These are phyloP conservation scores for Xenotilapia leptura DNA, from an alignment of 2,113 vertebrate species.

Conservation along the genomic window DNA sequence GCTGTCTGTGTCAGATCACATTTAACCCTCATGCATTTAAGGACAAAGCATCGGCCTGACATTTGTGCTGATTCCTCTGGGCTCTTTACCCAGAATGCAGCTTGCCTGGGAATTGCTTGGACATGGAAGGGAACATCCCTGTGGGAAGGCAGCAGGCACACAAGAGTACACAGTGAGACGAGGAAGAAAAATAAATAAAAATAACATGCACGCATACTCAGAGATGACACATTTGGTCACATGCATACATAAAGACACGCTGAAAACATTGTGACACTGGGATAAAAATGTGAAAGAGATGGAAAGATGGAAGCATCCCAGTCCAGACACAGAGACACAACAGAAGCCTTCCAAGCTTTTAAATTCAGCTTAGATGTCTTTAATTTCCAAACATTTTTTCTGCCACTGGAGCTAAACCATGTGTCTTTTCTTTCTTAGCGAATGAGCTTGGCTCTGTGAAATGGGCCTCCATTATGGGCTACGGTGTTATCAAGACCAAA, in stretches of 20 bases:
- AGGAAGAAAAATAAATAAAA: background rate
- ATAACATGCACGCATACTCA: background rate
- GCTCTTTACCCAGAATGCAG: slow-evolving; percentile 3
- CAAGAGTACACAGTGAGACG: background rate
- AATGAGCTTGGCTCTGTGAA: background rate
- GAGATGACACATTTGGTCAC: background rate
- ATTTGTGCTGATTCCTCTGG: slow-evolving; percentile 33
- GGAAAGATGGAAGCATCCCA: background rate
- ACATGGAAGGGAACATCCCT: slow-evolving; percentile 42
- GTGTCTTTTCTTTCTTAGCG: background rate
- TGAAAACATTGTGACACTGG: background rate
- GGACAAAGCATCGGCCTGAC: slow-evolving; percentile 25
- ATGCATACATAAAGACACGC: background rate
- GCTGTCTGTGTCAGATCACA: slow-evolving; percentile 14
- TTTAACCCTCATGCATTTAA: slow-evolving; percentile 20
- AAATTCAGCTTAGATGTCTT: background rate
- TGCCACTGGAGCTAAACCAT: background rate
- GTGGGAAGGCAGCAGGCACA: slow-evolving; percentile 3
- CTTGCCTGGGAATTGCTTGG: background rate
- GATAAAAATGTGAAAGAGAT: background rate
- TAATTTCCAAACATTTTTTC: background rate
- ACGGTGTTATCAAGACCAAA: background rate
- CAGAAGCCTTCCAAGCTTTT: background rate
- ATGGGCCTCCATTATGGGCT: background rate
- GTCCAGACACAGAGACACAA: no score